Conservation (phyloP, 2,888 invertebrate genomes). For the Drosophila limbata region DNA sequence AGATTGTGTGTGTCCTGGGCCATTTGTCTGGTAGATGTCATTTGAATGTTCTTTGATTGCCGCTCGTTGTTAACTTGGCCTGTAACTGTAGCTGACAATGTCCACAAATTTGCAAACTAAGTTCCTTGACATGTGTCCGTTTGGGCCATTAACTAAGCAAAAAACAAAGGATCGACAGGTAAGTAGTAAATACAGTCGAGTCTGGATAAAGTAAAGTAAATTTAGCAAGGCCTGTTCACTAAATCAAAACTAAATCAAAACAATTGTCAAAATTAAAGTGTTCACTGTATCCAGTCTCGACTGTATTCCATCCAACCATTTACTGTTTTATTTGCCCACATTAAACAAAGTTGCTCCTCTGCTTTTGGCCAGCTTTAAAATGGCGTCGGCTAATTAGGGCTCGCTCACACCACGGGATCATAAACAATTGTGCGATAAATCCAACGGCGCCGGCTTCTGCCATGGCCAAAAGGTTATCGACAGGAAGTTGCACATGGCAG, state of each 20-base stretch:
- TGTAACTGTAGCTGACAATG: constrained; percentile 39
- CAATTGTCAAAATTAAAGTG: background rate
- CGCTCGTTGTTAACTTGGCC: constrained; percentile 10
- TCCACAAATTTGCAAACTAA: constrained; percentile 48
- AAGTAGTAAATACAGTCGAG: constrained; percentile 10
- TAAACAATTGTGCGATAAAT: constrained; percentile 66
- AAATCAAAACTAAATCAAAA: no score
- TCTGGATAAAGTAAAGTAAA: background rate
- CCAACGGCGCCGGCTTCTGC: constrained; percentile 53
- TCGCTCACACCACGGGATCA: background rate
- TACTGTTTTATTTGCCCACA: background rate
- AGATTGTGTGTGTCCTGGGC: constrained; percentile 14
- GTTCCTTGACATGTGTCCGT: constrained; percentile 54
- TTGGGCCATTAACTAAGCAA: constrained; percentile 44
- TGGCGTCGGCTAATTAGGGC: constrained; percentile 54
- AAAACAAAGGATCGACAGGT: constrained; percentile 34
- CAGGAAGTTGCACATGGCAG: constrained; percentile 74
- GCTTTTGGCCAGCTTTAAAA: constrained; percentile 17
- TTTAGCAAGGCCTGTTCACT: no score
- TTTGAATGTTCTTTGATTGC: constrained; percentile 31
- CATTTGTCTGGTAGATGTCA: constrained; percentile 44
- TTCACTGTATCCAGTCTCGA: background rate
- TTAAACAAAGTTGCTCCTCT: constrained; percentile 5
- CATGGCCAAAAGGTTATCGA: constrained; percentile 64
- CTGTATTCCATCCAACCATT: background rate